Percentiles rank a stretch among this genome's conserved stretches.
phyloP scores from a whole-genome alignment of 2,888 invertebrate species.

The Hypena proboscidalis region DNA sequence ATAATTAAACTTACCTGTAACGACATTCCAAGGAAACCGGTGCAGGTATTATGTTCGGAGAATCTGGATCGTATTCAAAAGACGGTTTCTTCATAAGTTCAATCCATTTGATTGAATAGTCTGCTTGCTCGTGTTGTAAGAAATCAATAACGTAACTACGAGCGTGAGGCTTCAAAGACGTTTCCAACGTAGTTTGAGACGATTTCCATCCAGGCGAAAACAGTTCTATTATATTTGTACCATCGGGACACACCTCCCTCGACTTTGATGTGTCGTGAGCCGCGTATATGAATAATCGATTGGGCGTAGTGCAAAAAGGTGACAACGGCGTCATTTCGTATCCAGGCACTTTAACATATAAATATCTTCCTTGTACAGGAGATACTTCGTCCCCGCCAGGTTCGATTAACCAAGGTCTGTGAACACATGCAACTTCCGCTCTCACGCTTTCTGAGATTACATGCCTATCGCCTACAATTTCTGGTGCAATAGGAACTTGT shows the following conservation, averaged over 20 bases:
- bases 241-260: constrained; percentile 88
- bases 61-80: constrained; percentile 78
- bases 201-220: constrained; percentile 90
- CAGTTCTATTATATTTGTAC: constrained; percentile 85
- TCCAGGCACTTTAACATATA: constrained; percentile 90
- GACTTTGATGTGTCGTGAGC: constrained; percentile 87
- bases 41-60: constrained; percentile 75
- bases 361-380: constrained; percentile 86
- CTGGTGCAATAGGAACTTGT: constrained; percentile 71
- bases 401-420: constrained; percentile 92
- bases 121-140: constrained; percentile 89
- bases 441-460: constrained; percentile 82
- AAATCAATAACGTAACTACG: constrained; percentile 91
- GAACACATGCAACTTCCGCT: constrained; percentile 87
- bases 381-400: constrained; percentile 89
- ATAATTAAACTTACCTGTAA: constrained; percentile 84
- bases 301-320: constrained; percentile 87
- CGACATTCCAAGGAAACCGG: constrained; percentile 87
- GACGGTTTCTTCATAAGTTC: constrained; percentile 89
- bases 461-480: constrained; percentile 78
- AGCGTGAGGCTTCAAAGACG: constrained; percentile 84
- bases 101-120: constrained; percentile 91
- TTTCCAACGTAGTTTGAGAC: constrained; percentile 72
- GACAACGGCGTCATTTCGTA: constrained; percentile 82
- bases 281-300: constrained; percentile 90